phyloP scores from a whole-genome alignment of 1,140 invertebrate species.

The Pseudomyrmex concolor region DNA sequence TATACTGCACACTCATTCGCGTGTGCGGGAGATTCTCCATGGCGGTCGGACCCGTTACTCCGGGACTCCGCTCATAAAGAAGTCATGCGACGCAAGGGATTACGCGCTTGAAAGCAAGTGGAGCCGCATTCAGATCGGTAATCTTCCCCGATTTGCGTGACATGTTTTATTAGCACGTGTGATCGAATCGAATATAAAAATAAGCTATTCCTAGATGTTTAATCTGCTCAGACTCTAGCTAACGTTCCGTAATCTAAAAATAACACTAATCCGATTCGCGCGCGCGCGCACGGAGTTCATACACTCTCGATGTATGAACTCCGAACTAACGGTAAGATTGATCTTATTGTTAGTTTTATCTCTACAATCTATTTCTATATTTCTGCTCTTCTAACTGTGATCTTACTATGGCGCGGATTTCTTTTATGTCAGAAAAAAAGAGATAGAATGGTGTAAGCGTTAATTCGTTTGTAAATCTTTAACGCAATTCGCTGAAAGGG shows the following conservation, averaged over 20 bases:
- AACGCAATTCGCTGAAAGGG: neutral
- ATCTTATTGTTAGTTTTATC: neutral
- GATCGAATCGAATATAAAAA: neutral
- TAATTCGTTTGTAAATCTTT: neutral
- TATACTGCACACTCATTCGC: neutral
- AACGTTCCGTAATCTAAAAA: neutral
- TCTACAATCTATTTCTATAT: neutral
- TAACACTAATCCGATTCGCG: neutral
- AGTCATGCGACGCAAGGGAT: conserved; percentile 33
- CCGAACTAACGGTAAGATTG: too few species aligned
- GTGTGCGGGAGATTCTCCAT: conserved; percentile 24
- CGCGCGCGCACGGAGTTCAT: too few species aligned
- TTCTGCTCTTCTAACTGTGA: too few species aligned
- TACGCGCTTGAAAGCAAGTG: conserved; percentile 32
- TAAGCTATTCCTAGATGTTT: too few species aligned
- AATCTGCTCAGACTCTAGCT: too few species aligned
- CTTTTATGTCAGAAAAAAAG: too few species aligned
- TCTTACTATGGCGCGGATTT: neutral
- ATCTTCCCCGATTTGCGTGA: neutral
- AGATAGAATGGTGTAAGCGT: neutral
- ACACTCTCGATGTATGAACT: too few species aligned
- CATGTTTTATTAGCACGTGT: neutral
- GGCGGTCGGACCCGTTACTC: conserved; percentile 4
- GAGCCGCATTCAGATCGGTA: conserved; percentile 12
- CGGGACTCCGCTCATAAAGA: conserved; percentile 38